Base-by-base conservation (phyloP, 2,888 invertebrate genomes). In the Seira ritae region DNA sequence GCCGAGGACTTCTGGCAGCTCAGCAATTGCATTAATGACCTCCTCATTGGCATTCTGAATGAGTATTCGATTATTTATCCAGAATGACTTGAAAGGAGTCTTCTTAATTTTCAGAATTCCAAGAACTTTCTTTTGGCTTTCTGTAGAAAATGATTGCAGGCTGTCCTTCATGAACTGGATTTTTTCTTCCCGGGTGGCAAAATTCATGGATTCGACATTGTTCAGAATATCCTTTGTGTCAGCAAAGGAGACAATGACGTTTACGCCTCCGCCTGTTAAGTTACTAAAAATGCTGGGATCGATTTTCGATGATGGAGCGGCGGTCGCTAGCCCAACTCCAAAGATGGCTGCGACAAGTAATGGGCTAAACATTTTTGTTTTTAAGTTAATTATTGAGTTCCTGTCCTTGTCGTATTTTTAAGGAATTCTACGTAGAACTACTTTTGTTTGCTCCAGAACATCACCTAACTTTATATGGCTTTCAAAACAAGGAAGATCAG, bases 31-130 rank as follows among this genome's bases (percentile, higher is more conserved):
- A 0, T 46, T 19, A 4, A 75, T n/a, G 0, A 75, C 23, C 2
- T 31, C 24, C 0, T 12, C 1, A 20, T 23, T 12, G 17, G 72
- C 78, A 50, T 71, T 19, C 12, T 31, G 12, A 37, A 82, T 22
- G 37, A 70, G 62, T 12, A 85, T 69, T 22, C 42, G 50, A 37
- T 85, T 85, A n/a, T 23, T 80, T 10, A 77, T 66, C 85, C 85
- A 85, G 42, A 80, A 74, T 1, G 69, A 65, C 4, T 42, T 3
- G 50, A 20, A 77, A 2, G 19, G 24, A 10, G 1, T 0, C 15
- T 62, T 0, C n/a, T n/a, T n/a, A n/a, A n/a, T n/a, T n/a, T n/a
- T n/a, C n/a, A n/a, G n/a, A n/a, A n/a, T n/a, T n/a, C n/a, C n/a
- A n/a, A 71, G 19, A 0, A 60, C 78, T 19, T 55, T 66, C 6